phyloP scores from a whole-genome alignment of 2,797 vertebrate species.

The Remorina albescens region DNA sequence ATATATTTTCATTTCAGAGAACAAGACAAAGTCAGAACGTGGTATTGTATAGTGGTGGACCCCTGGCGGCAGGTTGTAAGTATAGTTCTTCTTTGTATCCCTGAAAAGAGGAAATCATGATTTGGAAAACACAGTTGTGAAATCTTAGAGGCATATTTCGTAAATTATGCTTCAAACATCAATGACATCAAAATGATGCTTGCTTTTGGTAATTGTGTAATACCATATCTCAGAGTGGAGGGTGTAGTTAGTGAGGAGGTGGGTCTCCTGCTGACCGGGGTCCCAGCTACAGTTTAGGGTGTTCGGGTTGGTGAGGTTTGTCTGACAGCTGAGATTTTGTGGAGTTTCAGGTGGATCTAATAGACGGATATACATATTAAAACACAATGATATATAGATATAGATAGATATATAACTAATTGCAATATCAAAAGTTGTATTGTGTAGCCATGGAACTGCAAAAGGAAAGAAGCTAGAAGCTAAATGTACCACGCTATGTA shows the following conservation, averaged over 20 bases:
- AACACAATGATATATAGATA: neutral
- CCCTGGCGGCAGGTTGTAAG: slow-evolving; percentile 58
- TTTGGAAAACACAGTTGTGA: slow-evolving; percentile 3
- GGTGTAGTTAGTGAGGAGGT: slow-evolving; percentile 80
- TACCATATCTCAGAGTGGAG: slow-evolving; percentile 78
- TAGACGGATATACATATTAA: slow-evolving; percentile 24
- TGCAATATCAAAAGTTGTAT: too few species aligned
- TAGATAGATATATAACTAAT: too few species aligned
- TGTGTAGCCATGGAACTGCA: too few species aligned
- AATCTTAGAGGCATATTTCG: slow-evolving; percentile 11
- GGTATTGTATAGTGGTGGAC: slow-evolving; percentile 80
- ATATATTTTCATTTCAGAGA: slow-evolving; percentile 83
- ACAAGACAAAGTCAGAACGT: slow-evolving; percentile 81
- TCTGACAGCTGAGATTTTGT: slow-evolving; percentile 87
- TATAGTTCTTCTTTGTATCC: slow-evolving; percentile 12
- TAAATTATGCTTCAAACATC: slow-evolving; percentile 13
- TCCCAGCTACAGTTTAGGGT: slow-evolving; percentile 89
- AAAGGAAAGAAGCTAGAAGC: too few species aligned
- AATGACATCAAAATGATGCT: neutral
- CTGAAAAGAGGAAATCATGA: slow-evolving; percentile 63
- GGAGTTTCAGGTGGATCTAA: slow-evolving; percentile 89
- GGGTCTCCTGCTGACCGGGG: slow-evolving; percentile 71
- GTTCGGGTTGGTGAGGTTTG: slow-evolving; percentile 77
- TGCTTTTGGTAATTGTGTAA: neutral
- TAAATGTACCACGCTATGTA: neutral